Conservation (phyloP, 2,113 vertebrate genomes). For the Vimba vimba region DNA sequence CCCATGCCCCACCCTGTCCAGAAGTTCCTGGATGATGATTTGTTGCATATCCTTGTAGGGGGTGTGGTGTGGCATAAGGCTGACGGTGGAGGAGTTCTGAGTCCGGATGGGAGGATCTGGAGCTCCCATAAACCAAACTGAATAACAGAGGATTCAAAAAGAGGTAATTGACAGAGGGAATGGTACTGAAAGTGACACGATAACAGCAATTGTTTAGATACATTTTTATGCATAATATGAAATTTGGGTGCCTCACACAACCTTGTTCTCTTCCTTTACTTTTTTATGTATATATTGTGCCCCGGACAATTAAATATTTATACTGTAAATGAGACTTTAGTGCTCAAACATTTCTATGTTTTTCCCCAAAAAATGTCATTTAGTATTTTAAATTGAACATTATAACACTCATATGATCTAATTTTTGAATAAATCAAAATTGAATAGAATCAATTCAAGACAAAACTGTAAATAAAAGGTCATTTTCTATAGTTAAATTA, state of each 20-base stretch:
- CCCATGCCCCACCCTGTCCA: constrained; percentile 72
- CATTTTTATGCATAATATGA: neutral
- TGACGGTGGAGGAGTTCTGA: constrained; percentile 89
- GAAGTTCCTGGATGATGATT: constrained; percentile 88
- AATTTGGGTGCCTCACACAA: neutral
- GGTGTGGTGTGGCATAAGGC: constrained; percentile 84
- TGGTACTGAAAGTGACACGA: neutral
- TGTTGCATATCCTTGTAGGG: constrained; percentile 89
- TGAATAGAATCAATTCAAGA: neutral
- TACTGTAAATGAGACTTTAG: neutral
- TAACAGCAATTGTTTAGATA: neutral
- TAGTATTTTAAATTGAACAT: neutral
- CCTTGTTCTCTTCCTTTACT: neutral
- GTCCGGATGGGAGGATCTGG: constrained; percentile 87
- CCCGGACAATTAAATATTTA: neutral
- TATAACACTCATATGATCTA: neutral
- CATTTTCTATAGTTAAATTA: neutral
- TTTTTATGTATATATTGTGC: neutral
- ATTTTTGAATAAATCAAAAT: neutral
- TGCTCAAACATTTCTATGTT: neutral
- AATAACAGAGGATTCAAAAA: constrained; percentile 25
- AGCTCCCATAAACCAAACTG: constrained; percentile 90
- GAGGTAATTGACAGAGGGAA: neutral
- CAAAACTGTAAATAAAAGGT: neutral
- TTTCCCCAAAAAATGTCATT: too few relatives aligned